A percentile compares a stretch with the other conserved stretches of the same genome.
phyloP scores from a whole-genome alignment of 2,797 vertebrate genomes.

The Neolamprologus multifasciatus region DNA sequence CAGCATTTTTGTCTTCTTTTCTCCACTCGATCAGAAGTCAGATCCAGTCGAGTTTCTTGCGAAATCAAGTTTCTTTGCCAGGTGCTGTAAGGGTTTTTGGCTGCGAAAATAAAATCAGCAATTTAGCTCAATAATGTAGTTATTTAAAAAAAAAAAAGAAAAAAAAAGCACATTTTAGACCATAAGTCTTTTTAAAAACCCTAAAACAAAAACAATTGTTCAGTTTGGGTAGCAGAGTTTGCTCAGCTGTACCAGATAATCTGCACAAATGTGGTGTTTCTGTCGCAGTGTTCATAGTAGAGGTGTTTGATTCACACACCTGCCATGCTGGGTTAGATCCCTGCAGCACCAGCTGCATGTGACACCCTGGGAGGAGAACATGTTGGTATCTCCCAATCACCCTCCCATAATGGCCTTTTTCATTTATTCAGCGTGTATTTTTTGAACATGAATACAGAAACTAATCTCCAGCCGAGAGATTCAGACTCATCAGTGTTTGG shows the following conservation, averaged over 20 bases:
- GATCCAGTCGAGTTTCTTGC: neutral
- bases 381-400: neutral
- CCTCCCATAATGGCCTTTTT: neutral
- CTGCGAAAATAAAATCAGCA: neutral
- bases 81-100: neutral
- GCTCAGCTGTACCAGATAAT: neutral
- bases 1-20: neutral
- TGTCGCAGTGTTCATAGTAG: neutral
- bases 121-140: neutral
- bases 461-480: neutral
- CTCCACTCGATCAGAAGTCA: neutral
- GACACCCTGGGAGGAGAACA: neutral
- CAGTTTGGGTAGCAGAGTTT: neutral
- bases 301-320: neutral
- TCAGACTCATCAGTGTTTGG: neutral
- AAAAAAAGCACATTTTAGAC: neutral
- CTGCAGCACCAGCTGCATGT: neutral
- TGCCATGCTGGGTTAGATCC: neutral
- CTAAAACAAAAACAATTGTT: neutral
- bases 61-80: rapidly evolving
- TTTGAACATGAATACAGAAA: neutral
- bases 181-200: neutral
- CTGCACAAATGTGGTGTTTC: neutral
- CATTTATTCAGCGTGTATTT: neutral
- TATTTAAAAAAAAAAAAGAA: no score